Evolutionary conservation across 2,113 vertebrate genomes (phyloP), one percentile per base, ranked within the genome.

Genomic region (Hippolais icterina): DNA sequence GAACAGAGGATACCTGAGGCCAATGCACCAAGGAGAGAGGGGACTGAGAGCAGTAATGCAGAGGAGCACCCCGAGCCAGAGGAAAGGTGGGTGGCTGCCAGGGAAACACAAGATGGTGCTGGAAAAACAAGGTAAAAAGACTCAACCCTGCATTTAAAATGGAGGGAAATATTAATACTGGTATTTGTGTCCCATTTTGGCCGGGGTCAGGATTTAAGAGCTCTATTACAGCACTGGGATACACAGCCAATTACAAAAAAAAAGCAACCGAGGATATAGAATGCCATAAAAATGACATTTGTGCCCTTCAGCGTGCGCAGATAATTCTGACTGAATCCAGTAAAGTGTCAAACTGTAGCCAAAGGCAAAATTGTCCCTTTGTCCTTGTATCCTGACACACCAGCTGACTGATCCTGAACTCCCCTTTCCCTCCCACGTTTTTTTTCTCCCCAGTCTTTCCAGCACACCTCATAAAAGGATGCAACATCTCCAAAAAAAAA

Each of bases 281-380:
- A 92, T 3, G 24, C 83, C 83, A 95, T 89, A 95, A 94, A 95
- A 94, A 90, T 72, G 83, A 77, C 88, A 94, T 68, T 94, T 78
- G 92, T 95, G 93, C 96, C 96, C 95, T 94, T 94, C 93, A 88
- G 95, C 15, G 2, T 4, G 15, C 22, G 8, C 87, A 84, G 93
- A 94, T 91, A 94, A 92, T 87, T 95, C 92, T 84, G 92, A 96
- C 72, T 56, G 77, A 94, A 89, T 75, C 83, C 42, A 74, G 94
- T 3, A 83, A 92, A 93, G 94, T 87, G 94, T 93, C 93, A 93
- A 93, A 90, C 88, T 57, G 83, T 54, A 90, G 93, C 94, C 92
- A 82, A 84, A 53, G 92, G 93, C 95, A 92, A 87, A 94, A 92
- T 8, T 78, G 81, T 76, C 91, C 95, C 92, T 95, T 95, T 92